Conservation (phyloP, 2,113 vertebrate genomes). For the Chionis minor region DNA sequence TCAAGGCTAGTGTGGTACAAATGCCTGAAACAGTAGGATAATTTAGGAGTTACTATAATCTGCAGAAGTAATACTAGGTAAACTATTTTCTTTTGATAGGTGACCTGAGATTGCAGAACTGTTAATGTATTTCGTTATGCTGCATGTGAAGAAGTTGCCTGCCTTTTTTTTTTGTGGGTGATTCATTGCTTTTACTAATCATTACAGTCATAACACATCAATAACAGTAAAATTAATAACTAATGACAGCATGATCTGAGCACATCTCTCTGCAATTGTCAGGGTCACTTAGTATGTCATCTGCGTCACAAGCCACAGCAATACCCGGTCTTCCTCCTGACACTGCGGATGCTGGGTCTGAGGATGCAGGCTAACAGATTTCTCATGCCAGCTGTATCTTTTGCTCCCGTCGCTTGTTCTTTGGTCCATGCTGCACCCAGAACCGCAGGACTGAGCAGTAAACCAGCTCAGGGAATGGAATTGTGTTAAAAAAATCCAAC, state of each 20-base stretch:
- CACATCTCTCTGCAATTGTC: background rate
- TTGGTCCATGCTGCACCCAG: background rate
- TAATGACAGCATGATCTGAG: background rate
- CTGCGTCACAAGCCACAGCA: background rate
- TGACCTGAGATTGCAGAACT: background rate
- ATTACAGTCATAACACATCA: background rate
- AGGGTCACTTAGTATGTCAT: background rate
- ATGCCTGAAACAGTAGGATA: background rate
- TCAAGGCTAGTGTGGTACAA: background rate
- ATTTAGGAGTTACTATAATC: background rate
- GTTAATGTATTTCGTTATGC: background rate
- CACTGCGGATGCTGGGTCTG: too few species aligned
- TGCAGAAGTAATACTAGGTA: background rate
- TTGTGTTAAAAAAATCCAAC: accelerated
- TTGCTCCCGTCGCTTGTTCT: background rate
- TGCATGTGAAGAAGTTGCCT: background rate
- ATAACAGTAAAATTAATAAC: background rate
- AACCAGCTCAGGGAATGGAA: background rate
- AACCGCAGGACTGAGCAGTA: background rate
- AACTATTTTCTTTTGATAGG: background rate
- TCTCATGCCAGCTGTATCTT: background rate
- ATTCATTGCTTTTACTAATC: slow-evolving; percentile 7
- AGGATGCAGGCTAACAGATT: background rate
- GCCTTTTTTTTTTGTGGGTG: background rate
- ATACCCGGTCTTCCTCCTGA: background rate